A percentile compares a stretch with the other conserved stretches of the same genome.
Evolutionary conservation across 2,888 invertebrate genomes (phyloP).

Genomic region (Nymphalis polychloros): DNA sequence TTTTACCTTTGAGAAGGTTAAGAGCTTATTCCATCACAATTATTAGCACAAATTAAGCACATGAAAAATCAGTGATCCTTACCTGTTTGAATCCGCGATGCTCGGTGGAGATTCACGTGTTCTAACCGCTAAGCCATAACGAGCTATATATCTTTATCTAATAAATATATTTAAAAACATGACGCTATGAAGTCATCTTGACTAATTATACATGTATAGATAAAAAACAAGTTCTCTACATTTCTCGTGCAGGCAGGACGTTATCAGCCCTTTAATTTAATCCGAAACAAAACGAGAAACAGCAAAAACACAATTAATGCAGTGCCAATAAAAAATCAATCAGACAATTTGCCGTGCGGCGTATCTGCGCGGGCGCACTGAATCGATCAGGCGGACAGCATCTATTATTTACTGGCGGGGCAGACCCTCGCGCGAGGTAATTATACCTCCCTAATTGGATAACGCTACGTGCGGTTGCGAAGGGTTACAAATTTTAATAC

Average conservation of each 20-base stretch:
- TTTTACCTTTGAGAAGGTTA: no score
- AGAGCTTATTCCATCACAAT: no score
- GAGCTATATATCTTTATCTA: no score
- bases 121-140: no score
- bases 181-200: neutral
- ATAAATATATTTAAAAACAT: neutral
- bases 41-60: no score
- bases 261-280: slow-evolving; percentile 15
- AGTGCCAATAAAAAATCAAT: slow-evolving; percentile 32
- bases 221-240: neutral
- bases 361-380: slow-evolving; percentile 39
- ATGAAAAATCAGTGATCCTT: no score
- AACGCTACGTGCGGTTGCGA: slow-evolving; percentile 25
- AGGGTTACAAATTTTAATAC: slow-evolving; percentile 25
- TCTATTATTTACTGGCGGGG: slow-evolving; percentile 43
- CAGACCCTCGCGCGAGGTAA: slow-evolving; percentile 44
- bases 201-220: neutral
- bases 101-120: no score
- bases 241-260: neutral
- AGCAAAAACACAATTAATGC: slow-evolving; percentile 21
- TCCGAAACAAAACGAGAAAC: slow-evolving; percentile 10
- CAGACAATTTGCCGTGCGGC: slow-evolving; percentile 24
- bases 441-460: slow-evolving; percentile 54
- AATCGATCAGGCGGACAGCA: slow-evolving; percentile 44
- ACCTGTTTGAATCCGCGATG: no score